These are phyloP conservation scores for Scrobipalpa atriplicella DNA, from an alignment of 2,888 invertebrate species.

Conservation along the genomic window DNA sequence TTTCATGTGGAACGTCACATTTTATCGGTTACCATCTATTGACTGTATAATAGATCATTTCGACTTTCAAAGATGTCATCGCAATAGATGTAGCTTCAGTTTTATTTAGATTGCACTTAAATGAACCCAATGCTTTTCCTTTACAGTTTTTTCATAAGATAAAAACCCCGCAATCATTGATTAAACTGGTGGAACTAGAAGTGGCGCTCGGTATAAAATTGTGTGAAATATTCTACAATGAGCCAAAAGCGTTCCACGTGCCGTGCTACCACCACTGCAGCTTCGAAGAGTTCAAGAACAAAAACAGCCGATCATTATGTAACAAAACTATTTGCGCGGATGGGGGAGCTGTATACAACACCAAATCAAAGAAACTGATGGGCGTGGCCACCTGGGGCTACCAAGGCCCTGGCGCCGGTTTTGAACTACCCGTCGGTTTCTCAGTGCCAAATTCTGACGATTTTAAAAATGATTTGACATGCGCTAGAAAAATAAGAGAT, in stretches of 20 bases:
- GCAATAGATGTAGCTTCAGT: too few relatives aligned
- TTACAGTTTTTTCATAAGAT: slow-evolving; percentile 8
- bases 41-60: too few relatives aligned
- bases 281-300: slow-evolving; percentile 36
- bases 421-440: slow-evolving; percentile 58
- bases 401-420: background rate
- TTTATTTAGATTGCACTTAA: too few relatives aligned
- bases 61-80: too few relatives aligned
- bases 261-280: slow-evolving; percentile 65
- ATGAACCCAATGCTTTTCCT: too few relatives aligned
- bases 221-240: slow-evolving; percentile 38
- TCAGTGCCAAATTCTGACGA: slow-evolving; percentile 54
- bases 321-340: slow-evolving; percentile 53
- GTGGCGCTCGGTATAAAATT: slow-evolving; percentile 48
- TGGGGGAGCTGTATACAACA: slow-evolving; percentile 55
- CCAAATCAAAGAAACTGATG: slow-evolving; percentile 43
- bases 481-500: slow-evolving; percentile 53
- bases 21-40: too few relatives aligned
- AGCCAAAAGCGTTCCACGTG: slow-evolving; percentile 34
- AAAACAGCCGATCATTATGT: slow-evolving; percentile 38
- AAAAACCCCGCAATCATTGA: slow-evolving; percentile 36
- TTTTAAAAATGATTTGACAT: slow-evolving; percentile 53
- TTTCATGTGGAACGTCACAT: too few relatives aligned
- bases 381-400: slow-evolving; percentile 65
- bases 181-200: slow-evolving; percentile 47